Conservation (phyloP, 2,797 vertebrate species). For the Lacerta bilineata region DNA sequence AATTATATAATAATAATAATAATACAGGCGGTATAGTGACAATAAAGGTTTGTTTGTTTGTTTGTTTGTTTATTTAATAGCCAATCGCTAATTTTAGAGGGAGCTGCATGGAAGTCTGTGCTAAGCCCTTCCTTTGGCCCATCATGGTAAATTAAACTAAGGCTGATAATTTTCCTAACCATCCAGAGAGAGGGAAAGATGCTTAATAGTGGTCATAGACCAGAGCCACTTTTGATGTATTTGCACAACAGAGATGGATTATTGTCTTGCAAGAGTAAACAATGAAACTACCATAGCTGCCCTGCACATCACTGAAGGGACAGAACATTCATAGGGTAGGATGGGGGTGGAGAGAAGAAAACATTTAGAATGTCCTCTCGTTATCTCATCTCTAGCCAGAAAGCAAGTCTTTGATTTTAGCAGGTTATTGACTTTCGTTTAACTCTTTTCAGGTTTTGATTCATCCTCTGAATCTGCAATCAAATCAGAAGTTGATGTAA, state of each 20-base stretch:
- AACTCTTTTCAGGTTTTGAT: slow-evolving; percentile 21
- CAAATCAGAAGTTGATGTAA: slow-evolving; percentile 10
- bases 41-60: no score
- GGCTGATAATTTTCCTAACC: background rate
- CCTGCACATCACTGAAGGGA: background rate
- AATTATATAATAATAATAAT: no score
- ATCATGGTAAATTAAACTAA: background rate
- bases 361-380: background rate
- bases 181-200: background rate
- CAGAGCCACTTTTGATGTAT: background rate
- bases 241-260: background rate
- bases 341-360: background rate
- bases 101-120: background rate
- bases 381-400: background rate
- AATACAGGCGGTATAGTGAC: no score
- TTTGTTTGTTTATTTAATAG: no score
- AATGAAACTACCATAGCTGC: background rate
- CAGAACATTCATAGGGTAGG: background rate
- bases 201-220: background rate
- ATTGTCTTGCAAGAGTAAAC: background rate
- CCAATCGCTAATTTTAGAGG: background rate
- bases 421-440: slow-evolving; percentile 12
- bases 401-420: slow-evolving; percentile 7
- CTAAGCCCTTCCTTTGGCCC: background rate
- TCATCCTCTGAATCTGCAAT: slow-evolving; percentile 21